phyloP scores from a whole-genome alignment of 2,888 invertebrate species.

The Chelonus formosanus region DNA sequence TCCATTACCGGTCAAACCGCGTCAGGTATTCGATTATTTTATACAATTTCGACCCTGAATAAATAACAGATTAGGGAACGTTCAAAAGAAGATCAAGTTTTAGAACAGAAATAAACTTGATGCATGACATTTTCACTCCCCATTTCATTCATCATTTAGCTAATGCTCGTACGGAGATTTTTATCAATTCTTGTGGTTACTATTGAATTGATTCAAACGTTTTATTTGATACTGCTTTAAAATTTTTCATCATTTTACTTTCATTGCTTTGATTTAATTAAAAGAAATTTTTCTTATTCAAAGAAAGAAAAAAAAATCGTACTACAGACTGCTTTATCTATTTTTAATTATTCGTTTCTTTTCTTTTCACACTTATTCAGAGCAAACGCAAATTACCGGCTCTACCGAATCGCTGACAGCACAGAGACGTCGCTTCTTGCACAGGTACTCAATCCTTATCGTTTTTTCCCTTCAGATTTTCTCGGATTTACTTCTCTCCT shows the following conservation, averaged over 20 bases:
- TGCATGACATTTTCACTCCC: conserved; percentile 9
- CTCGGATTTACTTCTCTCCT: background rate
- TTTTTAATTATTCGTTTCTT: conserved; percentile 55
- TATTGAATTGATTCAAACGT: conserved; percentile 22
- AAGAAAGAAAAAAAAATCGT: background rate
- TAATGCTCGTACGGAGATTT: conserved; percentile 22
- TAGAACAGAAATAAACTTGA: background rate
- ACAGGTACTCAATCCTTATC: conserved; percentile 62
- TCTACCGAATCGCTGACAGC: conserved; percentile 65
- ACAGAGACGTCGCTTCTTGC: conserved; percentile 65
- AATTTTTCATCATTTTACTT: background rate
- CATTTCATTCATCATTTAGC: conserved; percentile 16
- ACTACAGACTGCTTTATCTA: conserved; percentile 17
- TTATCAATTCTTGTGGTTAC: conserved; percentile 15
- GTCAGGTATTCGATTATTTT: conserved; percentile 53
- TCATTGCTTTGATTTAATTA: background rate
- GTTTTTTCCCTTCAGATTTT: conserved; percentile 39
- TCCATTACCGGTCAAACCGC: conserved; percentile 62
- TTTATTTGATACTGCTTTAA: conserved; percentile 6
- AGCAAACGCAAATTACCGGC: conserved; percentile 65
- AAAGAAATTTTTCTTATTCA: background rate
- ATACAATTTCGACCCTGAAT: conserved; percentile 4
- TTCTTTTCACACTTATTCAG: conserved; percentile 64
- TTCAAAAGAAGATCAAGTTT: conserved; percentile 3
- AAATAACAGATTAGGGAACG: background rate